A percentile compares a stretch with the other conserved stretches of the same genome.
phyloP scores from a whole-genome alignment of 1,140 invertebrate genomes.

The Hormaphis cornu region DNA sequence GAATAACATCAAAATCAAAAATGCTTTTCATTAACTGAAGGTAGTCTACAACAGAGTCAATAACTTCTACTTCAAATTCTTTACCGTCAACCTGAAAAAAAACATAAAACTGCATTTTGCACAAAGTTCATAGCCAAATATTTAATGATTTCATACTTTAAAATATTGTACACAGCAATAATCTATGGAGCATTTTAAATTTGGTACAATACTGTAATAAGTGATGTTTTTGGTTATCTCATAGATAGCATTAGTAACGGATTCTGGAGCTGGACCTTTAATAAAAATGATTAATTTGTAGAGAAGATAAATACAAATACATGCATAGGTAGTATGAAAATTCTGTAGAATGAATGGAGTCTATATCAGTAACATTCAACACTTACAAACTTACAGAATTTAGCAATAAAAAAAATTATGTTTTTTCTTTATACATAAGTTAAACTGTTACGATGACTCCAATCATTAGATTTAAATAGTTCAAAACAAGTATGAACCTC shows the following conservation, averaged over 20 bases:
- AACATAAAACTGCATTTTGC: not conserved
- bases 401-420: too few relatives aligned
- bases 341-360: too few relatives aligned
- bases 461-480: not conserved
- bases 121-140: not conserved
- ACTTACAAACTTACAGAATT: not conserved
- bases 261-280: slow-evolving; percentile 77
- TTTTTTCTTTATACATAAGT: too few relatives aligned
- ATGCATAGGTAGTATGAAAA: too few relatives aligned
- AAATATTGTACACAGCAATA: slow-evolving; percentile 54
- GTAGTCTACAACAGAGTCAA: slow-evolving; percentile 89
- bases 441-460: too few relatives aligned
- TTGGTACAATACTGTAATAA: slow-evolving; percentile 68
- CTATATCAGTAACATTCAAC: not conserved
- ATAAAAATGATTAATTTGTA: too few relatives aligned
- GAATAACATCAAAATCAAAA: slow-evolving; percentile 86
- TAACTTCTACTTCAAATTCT: slow-evolving; percentile 75
- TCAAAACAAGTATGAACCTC: slow-evolving; percentile 49
- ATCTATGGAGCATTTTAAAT: slow-evolving; percentile 66
- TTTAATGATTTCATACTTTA: slow-evolving; percentile 43
- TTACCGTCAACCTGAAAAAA: slow-evolving; percentile 55
- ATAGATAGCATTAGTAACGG: slow-evolving; percentile 81
- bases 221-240: slow-evolving; percentile 67
- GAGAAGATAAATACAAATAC: too few relatives aligned
- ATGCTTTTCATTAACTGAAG: slow-evolving; percentile 89